Conservation (phyloP, 2,797 vertebrate species). For the Gorsachius magnificus region DNA sequence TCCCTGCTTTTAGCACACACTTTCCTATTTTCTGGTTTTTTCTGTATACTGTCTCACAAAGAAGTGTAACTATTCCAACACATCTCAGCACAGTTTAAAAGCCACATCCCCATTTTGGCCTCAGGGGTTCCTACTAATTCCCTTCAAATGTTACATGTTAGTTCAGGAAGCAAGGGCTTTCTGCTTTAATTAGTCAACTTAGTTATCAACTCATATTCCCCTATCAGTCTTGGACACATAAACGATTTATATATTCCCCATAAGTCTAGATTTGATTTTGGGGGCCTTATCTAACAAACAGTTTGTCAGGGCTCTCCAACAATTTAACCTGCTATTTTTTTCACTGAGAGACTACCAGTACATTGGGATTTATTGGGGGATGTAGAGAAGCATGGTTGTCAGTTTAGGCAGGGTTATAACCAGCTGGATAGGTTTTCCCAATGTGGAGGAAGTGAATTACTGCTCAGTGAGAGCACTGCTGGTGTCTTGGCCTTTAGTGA, state of each 20-base stretch:
- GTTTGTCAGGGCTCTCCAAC: not conserved
- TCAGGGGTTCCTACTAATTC: not conserved
- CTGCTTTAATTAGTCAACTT: slow-evolving; percentile 25
- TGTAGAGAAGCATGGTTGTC: not conserved
- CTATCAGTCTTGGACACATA: not conserved
- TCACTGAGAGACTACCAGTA: not conserved
- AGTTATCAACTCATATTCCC: not conserved
- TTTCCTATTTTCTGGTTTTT: not conserved
- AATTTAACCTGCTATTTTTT: not conserved
- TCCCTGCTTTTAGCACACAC: slow-evolving; percentile 17
- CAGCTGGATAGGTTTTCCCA: not conserved
- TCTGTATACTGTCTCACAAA: not conserved
- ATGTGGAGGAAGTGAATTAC: accelerated
- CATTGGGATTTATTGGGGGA: not conserved
- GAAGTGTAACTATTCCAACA: slow-evolving; percentile 3
- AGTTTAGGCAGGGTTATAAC: not conserved
- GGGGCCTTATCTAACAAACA: not conserved
- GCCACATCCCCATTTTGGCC: not conserved
- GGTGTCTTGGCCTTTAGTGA: not conserved
- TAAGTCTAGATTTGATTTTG: not conserved
- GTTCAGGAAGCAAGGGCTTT: slow-evolving; percentile 13
- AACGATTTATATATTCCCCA: not conserved
- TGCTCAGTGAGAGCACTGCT: not conserved
- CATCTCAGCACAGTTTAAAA: slow-evolving; percentile 43
- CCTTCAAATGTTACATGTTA: not conserved